These are phyloP conservation scores for Ramazzottius varieornatus DNA, from an alignment of 2,888 invertebrate genomes.

Conservation along the genomic window DNA sequence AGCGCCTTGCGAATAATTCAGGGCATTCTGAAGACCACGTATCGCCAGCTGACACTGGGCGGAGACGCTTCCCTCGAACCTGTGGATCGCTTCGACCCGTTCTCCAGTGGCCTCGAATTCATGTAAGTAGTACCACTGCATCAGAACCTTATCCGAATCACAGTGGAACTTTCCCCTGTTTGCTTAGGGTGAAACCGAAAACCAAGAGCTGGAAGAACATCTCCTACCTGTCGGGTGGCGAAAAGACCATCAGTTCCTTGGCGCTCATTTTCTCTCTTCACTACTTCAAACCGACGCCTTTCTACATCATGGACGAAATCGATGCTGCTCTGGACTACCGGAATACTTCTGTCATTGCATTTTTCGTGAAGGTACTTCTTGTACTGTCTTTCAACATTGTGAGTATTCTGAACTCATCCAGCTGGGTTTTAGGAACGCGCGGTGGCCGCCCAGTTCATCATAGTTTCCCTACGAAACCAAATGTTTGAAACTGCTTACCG, in stretches of 20 bases:
- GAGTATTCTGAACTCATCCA: not conserved
- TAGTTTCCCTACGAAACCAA: slow-evolving; percentile 78
- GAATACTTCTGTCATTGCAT: slow-evolving; percentile 88
- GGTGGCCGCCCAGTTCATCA: slow-evolving; percentile 88
- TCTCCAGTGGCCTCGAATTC: slow-evolving; percentile 77
- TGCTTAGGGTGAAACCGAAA: slow-evolving; percentile 65
- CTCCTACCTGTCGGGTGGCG: slow-evolving; percentile 83
- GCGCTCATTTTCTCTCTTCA: slow-evolving; percentile 90
- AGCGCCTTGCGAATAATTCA: slow-evolving; percentile 65
- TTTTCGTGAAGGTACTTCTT: slow-evolving; percentile 59
- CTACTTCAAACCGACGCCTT: slow-evolving; percentile 86
- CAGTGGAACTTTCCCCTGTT: not conserved
- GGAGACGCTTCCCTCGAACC: slow-evolving; percentile 89
- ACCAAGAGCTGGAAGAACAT: slow-evolving; percentile 98
- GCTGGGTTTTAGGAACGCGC: slow-evolving; percentile 45
- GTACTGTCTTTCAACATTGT: not conserved
- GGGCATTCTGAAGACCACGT: slow-evolving; percentile 75
- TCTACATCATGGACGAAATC: slow-evolving; percentile 96
- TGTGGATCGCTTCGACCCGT: slow-evolving; percentile 79
- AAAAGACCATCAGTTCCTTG: slow-evolving; percentile 83
- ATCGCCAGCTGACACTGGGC: slow-evolving; percentile 87
- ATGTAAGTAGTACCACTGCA: not conserved
- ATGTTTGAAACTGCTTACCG: slow-evolving; percentile 88
- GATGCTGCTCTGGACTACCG: slow-evolving; percentile 94
- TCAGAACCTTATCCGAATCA: not conserved